Evolutionary conservation across 2,113 vertebrate genomes (phyloP).

Genomic region (Physeter macrocephalus): DNA sequence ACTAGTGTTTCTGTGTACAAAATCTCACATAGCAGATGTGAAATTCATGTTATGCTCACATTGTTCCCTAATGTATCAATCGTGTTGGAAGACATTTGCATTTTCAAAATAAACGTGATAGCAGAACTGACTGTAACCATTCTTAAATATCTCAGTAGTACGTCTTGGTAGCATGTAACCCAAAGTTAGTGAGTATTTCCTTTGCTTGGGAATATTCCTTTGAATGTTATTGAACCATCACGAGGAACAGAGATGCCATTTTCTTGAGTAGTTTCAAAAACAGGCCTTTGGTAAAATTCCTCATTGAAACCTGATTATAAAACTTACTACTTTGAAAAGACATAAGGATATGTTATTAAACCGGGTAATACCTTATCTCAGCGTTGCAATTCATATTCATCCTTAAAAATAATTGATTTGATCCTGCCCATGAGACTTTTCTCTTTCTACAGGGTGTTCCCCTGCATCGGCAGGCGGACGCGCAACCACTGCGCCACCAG

Average conservation of each 20-base stretch:
- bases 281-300: conserved; percentile 49
- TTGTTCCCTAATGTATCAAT: neutral
- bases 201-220: neutral
- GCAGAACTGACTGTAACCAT: neutral
- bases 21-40: neutral
- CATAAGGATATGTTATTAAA: conserved; percentile 66
- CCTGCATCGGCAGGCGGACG: too few species aligned
- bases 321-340: conserved; percentile 49
- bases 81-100: neutral
- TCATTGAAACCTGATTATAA: conserved; percentile 56
- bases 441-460: conserved; percentile 33
- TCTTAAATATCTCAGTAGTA: neutral
- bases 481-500: too few species aligned
- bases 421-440: neutral
- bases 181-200: neutral
- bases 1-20: neutral
- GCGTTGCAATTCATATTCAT: conserved; percentile 40
- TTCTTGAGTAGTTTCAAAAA: conserved; percentile 34
- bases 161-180: neutral
- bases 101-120: neutral
- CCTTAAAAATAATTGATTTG: conserved; percentile 62
- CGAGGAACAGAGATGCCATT: neutral
- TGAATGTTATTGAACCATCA: conserved; percentile 1
- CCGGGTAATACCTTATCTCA: conserved; percentile 50
- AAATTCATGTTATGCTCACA: neutral